Base-by-base conservation (phyloP, 2,797 vertebrate genomes). In the Betta splendens region DNA sequence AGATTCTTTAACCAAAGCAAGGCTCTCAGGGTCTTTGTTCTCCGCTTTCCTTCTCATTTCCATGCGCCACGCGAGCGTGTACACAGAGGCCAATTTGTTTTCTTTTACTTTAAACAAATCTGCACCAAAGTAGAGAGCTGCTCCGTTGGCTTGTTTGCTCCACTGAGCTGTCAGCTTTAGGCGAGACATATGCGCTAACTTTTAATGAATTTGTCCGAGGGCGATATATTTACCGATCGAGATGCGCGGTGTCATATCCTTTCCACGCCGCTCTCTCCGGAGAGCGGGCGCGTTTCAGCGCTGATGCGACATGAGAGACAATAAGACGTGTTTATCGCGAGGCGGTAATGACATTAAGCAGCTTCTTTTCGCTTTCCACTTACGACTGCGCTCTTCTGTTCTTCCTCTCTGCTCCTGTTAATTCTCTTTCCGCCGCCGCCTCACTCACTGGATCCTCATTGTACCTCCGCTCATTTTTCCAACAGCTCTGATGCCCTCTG, bases 161-260 rank as follows among this genome's bases (percentile, higher is more conserved):
- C 59, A 58, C 54, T 62, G 62, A 77, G 69, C 70, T 70, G 63
- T 73, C 69, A 64, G 73, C 69, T 75, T 60, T 58, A 51, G 35
- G 48, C 43, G 44, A 72, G 40, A 52, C 51, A 60, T 79, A 70
- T 69, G 57, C 48, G 51, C 40, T 38, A 68, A 73, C 57, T 52
- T 75, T 77, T 70, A 75, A 77, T 69, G 33, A 72, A 84, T 83
- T 73, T 35, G 54, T 72, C 31, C 31, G 58, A 50, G 40, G 63
- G 53, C 42, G 69, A 61, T 74, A 36, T 32, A 72, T 68, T 18
- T 69, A 57, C 65, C 73, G 51, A 72, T 73, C 53, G 66, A 55
- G 68, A 60, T 13, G 6, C 47, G 46, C 62, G 46, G 26, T 43
- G 53, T 57, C 48, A 42, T 28, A 25, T 59, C 38, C n/a, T n/a